Evolutionary conservation across 2,797 vertebrate genomes (phyloP).

Genomic region (Pogonophryne albipinna): DNA sequence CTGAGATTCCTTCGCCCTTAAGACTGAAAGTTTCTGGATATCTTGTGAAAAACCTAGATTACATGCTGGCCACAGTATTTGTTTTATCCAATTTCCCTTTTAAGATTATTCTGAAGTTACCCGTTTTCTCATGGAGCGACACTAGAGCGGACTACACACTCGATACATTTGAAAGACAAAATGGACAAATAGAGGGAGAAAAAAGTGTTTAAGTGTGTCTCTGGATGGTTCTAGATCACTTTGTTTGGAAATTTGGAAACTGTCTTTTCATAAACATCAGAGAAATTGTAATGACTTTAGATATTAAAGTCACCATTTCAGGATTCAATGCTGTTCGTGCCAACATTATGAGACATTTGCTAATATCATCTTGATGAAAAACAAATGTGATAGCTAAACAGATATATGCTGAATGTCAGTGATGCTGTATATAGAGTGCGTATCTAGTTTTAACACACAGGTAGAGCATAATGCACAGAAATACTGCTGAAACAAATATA

Average conservation of each 20-base stretch:
- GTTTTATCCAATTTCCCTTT: constrained; percentile 47
- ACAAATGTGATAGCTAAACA: constrained; percentile 46
- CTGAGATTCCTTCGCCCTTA: constrained; percentile 97
- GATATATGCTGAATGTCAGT: constrained; percentile 64
- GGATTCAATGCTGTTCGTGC: constrained; percentile 42
- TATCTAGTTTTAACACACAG: constrained; percentile 77
- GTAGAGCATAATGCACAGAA: constrained; percentile 59
- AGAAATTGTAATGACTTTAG: constrained; percentile 39
- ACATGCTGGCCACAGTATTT: constrained; percentile 50
- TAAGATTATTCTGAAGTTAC: constrained; percentile 48
- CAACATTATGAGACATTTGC: constrained; percentile 50
- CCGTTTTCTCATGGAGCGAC: constrained; percentile 40
- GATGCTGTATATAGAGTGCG: constrained; percentile 69
- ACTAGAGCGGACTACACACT: constrained; percentile 38
- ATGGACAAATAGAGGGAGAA: constrained; percentile 2
- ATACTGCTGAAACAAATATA: constrained; percentile 66
- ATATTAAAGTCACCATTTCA: constrained; percentile 44
- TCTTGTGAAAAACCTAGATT: constrained; percentile 39
- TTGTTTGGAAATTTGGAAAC: constrained; percentile 41
- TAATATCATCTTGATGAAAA: constrained; percentile 44
- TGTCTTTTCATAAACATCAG: constrained; percentile 29
- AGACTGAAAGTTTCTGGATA: constrained; percentile 57
- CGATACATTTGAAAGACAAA: constrained; percentile 37
- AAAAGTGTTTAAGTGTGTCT: constrained; percentile 10
- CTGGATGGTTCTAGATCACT: constrained; percentile 27